Percentiles rank a stretch among this genome's conserved stretches.
Evolutionary conservation across 1,140 invertebrate genomes (phyloP).

Genomic region (Heliconius hermathena): DNA sequence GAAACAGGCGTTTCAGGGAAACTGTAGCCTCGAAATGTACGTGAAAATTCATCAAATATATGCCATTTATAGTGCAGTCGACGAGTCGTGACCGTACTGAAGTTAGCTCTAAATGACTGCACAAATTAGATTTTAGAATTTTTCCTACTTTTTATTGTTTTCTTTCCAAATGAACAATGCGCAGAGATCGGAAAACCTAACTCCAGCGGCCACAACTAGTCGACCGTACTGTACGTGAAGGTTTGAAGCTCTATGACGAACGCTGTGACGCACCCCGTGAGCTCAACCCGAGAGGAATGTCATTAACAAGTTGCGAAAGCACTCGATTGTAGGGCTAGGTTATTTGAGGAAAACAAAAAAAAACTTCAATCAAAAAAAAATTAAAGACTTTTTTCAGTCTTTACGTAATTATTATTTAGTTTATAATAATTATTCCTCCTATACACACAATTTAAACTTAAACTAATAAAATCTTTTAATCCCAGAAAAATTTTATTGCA

Average conservation of each 20-base stretch:
- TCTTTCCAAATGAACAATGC: too few species aligned
- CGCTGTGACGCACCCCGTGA: slow-evolving; percentile 66
- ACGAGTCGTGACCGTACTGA: too few species aligned
- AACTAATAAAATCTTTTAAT: background rate
- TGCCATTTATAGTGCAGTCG: slow-evolving; percentile 37
- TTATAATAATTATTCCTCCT: background rate
- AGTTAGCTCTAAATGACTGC: too few species aligned
- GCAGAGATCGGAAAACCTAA: too few species aligned
- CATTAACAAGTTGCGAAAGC: slow-evolving; percentile 68
- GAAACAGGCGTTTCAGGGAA: slow-evolving; percentile 79
- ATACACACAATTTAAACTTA: background rate
- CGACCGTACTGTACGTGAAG: slow-evolving; percentile 25
- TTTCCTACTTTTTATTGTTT: too few species aligned
- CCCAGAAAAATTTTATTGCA: background rate
- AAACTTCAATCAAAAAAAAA: background rate
- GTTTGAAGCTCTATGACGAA: slow-evolving; percentile 59
- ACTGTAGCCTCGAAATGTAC: slow-evolving; percentile 52
- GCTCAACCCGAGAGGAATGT: slow-evolving; percentile 63
- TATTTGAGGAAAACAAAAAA: slow-evolving; percentile 20
- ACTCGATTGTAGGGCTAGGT: slow-evolving; percentile 40
- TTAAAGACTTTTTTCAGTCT: background rate
- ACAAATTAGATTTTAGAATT: too few species aligned
- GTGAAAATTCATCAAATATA: slow-evolving; percentile 57
- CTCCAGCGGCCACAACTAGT: too few species aligned
- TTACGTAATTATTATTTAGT: too few species aligned